Evolutionary conservation across 2,797 vertebrate species (phyloP).

Genomic region (Loriculus beryllinus): DNA sequence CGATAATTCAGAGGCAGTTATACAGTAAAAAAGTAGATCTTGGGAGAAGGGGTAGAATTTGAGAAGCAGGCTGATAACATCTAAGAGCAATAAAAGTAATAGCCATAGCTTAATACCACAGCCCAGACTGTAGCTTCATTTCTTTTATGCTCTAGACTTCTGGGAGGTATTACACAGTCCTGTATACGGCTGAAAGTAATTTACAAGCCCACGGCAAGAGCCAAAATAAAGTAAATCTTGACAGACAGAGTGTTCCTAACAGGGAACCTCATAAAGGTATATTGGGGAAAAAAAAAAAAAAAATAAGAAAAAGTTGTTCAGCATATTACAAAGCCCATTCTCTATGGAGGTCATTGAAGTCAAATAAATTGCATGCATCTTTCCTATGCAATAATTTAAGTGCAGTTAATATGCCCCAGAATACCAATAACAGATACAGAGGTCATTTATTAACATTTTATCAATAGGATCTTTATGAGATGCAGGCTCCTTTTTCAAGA

Average conservation of each 20-base stretch:
- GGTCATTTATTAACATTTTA: slow-evolving; percentile 64
- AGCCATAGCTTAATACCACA: background rate
- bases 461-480: slow-evolving; percentile 69
- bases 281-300: background rate
- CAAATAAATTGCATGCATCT: slow-evolving; percentile 64
- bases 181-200: slow-evolving; percentile 8
- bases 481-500: slow-evolving; percentile 37
- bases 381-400: slow-evolving; percentile 68
- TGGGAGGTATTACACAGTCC: slow-evolving; percentile 52
- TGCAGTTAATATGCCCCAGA: slow-evolving; percentile 64
- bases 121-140: slow-evolving; percentile 13
- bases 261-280: slow-evolving; percentile 59
- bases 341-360: slow-evolving; percentile 61
- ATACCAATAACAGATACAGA: slow-evolving; percentile 59
- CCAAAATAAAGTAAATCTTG: slow-evolving; percentile 58
- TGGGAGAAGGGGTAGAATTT: background rate
- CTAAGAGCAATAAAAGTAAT: background rate
- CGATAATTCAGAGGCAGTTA: background rate
- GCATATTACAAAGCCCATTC: slow-evolving; percentile 34
- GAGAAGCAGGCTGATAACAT: background rate
- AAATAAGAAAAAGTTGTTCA: background rate
- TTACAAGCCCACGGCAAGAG: slow-evolving; percentile 32
- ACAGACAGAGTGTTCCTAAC: slow-evolving; percentile 23
- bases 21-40: background rate
- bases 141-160: slow-evolving; percentile 33